Percentiles rank a stretch among this genome's conserved stretches.
Evolutionary conservation across 2,113 vertebrate species (phyloP).

Genomic region (Prochilodus magdalenae): DNA sequence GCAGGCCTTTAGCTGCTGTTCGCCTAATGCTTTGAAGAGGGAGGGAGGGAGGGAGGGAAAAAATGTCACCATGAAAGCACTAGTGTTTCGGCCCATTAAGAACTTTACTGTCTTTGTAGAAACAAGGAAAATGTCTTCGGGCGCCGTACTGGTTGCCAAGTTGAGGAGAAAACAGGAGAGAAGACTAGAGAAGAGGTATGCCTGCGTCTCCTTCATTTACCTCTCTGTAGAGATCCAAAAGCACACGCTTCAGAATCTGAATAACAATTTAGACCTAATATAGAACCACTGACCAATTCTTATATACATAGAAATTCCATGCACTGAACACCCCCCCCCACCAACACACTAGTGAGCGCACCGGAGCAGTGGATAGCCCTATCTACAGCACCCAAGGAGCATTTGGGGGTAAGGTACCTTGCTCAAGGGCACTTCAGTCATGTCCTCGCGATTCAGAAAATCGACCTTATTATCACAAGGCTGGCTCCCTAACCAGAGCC

Average conservation of each 20-base stretch:
- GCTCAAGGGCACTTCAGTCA: no score
- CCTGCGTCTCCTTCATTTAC: background rate
- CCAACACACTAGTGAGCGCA: no score
- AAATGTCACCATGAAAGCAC: background rate
- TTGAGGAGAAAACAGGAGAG: background rate
- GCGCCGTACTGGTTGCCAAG: background rate
- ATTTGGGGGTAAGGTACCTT: no score
- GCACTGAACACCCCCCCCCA: no score
- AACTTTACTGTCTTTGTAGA: constrained; percentile 8
- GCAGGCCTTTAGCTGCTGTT: constrained; percentile 38
- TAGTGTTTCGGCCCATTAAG: constrained; percentile 13
- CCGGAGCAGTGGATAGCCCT: no score
- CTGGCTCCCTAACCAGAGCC: no score
- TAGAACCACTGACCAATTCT: no score
- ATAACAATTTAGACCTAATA: no score
- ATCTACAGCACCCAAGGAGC: no score
- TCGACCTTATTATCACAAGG: no score
- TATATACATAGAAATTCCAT: no score
- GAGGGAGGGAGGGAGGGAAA: background rate
- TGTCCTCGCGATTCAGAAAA: no score
- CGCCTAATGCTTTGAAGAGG: constrained; percentile 44
- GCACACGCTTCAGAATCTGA: constrained; percentile 10
- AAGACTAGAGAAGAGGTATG: background rate
- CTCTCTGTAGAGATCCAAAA: background rate
- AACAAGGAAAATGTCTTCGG: background rate